Base-by-base conservation (phyloP, 2,113 vertebrate genomes). In the Cisticola juncidis region DNA sequence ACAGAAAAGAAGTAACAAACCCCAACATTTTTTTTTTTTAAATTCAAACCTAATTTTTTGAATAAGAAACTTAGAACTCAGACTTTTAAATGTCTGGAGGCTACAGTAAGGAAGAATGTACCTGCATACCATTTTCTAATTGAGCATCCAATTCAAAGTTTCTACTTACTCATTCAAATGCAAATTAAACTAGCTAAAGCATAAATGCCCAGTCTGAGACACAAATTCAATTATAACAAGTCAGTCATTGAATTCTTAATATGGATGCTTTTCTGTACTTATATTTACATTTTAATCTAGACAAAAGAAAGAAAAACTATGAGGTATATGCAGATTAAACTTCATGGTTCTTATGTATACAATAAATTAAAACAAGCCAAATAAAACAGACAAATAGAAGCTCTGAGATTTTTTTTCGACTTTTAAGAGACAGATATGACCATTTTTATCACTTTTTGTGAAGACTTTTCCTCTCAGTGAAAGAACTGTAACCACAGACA, bases 221-320 rank as follows among this genome's bases (percentile, higher is more conserved):
- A 95, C 9, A 94, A 97, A 97, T 91, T 86, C 94, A 96, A 92
- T 96, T 96, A 84, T 53, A 90, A 95, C 56, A 89, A 77, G 66
- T 92, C 51, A 92, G 44, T 48, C 44, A 4, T 28, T 90, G 81
- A 96, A 97, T 82, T 90, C 47, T 91, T 72, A 60, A 91, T 85
- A 97, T n/a, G 23, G 28, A 79, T 2, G 18, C 14, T 92, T 72
- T 79, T 57, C 40, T 62, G 31, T 58, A 80, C 79, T 76, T 91
- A 58, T 57, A 71, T 54, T 89, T 61, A 91, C 45, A 77, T 73
- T 77, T 94, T 90, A 58, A 92, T 83, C 21, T 73, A 80, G 38
- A 83, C 8, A 80, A 53, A 50, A 84, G 64, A 82, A 88, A 38
- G 48, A 25, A 16, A 38, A 24, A 44, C 1, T 8, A 76, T 3